Conservation (phyloP, 2,113 vertebrate species). For the Oncorhynchus nerka region DNA sequence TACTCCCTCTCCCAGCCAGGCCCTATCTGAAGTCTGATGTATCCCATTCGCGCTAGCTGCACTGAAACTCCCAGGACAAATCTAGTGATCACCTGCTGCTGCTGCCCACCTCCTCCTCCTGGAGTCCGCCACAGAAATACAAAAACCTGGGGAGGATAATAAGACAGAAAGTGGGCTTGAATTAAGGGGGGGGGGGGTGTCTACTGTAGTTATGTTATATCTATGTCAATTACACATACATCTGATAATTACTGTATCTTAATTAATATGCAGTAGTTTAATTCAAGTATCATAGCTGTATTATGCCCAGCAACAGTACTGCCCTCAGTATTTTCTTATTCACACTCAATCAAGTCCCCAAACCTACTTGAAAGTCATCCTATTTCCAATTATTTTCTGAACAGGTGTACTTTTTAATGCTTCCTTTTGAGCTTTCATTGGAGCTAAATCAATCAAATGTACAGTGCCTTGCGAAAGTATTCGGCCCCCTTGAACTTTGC, state of each 20-base stretch:
- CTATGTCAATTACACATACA: not conserved
- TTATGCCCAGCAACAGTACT: no score
- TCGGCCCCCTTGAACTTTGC: no score
- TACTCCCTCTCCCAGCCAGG: constrained; percentile 75
- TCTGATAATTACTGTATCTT: not conserved
- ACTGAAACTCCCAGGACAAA: constrained; percentile 42
- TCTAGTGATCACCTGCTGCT: constrained; percentile 17
- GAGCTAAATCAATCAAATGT: no score
- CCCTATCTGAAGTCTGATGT: constrained; percentile 60
- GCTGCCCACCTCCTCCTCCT: constrained; percentile 22
- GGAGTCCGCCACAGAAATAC: constrained; percentile 32
- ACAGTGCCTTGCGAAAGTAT: no score
- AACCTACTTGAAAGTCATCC: no score
- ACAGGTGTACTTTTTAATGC: no score
- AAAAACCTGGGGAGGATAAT: constrained; percentile 50
- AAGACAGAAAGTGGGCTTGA: not conserved
- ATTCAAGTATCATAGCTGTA: no score
- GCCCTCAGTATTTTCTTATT: no score
- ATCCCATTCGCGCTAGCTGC: constrained; percentile 66
- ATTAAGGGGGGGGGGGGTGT: not conserved
- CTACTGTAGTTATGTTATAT: not conserved
- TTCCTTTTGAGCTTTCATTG: no score
- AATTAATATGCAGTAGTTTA: no score
- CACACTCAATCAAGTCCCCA: no score
- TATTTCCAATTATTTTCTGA: no score